phyloP scores from a whole-genome alignment of 1,140 invertebrate species.

The Caenorhabditis elegans region WBcel235 BX284604.4:9815001-9815500 shows the following conservation, averaged over 20 bases:
- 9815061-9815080: neutral
- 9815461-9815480: neutral
- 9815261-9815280: constrained; percentile 39
- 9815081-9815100: no score
- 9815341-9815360: constrained; percentile 19
- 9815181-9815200: constrained; percentile 35
- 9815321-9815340: constrained; percentile 15
- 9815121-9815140: constrained; percentile 51
- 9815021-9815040: constrained; percentile 54
- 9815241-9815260: constrained; percentile 42
- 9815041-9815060: constrained; percentile 34
- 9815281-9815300: constrained; percentile 38
- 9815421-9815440: constrained; percentile 31
- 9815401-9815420: constrained; percentile 30
- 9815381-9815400: neutral
- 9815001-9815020: constrained; percentile 41
- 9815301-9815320: neutral
- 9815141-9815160: constrained; percentile 48
- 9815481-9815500: neutral
- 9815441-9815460: neutral
- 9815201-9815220: no score
- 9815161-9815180: constrained; percentile 51
- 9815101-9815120: constrained; percentile 53
- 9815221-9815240: neutral
- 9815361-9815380: constrained; percentile 7